A percentile compares a stretch with the other conserved stretches of the same genome.
These are phyloP conservation scores for Helobdella robusta DNA, from an alignment of 2,888 invertebrate species.

Conservation along the genomic window DNA sequence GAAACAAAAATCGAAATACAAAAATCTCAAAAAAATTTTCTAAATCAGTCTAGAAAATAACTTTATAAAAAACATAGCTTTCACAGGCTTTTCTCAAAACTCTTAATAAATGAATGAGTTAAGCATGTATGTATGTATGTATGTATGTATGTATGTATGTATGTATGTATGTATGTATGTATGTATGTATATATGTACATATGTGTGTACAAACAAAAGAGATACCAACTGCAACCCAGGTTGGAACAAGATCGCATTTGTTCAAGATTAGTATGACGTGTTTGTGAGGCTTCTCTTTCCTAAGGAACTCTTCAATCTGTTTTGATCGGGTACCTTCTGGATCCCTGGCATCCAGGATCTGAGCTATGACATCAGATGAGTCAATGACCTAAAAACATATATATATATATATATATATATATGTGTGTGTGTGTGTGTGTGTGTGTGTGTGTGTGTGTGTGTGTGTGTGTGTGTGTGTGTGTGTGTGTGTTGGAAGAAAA, in stretches of 20 bases:
- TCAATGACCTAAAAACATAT: constrained; percentile 60
- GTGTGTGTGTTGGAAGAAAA: no score
- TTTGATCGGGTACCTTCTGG: constrained; percentile 89
- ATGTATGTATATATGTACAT: no score
- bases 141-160: no score
- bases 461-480: background rate
- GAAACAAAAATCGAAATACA: background rate
- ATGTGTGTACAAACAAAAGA: background rate
- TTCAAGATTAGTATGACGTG: constrained; percentile 93
- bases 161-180: no score
- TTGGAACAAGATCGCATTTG: constrained; percentile 79
- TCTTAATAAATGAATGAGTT: no score
- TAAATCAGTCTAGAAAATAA: no score
- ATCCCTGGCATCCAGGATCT: constrained; percentile 91
- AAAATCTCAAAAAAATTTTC: no score
- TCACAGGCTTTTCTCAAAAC: no score
- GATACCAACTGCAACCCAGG: constrained; percentile 72
- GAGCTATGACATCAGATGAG: constrained; percentile 90
- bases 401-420: constrained; percentile 10
- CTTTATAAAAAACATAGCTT: no score
- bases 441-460: no score
- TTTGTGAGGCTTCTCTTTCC: constrained; percentile 89
- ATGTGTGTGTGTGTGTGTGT: no score
- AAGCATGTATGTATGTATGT: no score
- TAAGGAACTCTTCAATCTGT: constrained; percentile 80